Evolutionary conservation across 2,888 invertebrate genomes (phyloP).

Genomic region (Phalera bucephala): DNA sequence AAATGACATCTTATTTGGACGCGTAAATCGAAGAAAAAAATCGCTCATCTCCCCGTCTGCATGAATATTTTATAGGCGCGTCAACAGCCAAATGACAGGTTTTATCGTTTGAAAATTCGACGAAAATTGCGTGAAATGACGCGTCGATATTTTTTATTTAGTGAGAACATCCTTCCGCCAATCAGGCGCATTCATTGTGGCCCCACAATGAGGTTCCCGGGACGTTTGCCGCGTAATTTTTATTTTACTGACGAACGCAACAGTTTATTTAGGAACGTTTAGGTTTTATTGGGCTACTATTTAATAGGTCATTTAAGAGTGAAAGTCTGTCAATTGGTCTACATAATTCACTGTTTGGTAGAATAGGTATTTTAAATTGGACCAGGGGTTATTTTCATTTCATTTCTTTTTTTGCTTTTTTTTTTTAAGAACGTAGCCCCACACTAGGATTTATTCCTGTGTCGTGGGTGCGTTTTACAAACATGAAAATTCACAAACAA

Average conservation of each 20-base stretch:
- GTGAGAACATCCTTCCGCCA: constrained; percentile 83
- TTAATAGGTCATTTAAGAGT: too few species aligned
- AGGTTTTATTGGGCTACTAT: constrained; percentile 15
- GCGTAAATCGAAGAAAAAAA: constrained; percentile 82
- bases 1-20: constrained; percentile 84
- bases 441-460: too few species aligned
- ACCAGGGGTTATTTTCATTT: too few species aligned
- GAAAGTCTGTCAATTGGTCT: too few species aligned
- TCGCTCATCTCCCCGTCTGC: constrained; percentile 79
- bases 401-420: too few species aligned
- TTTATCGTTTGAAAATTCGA: constrained; percentile 83
- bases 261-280: constrained; percentile 65
- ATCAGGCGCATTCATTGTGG: constrained; percentile 79
- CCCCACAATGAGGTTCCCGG: constrained; percentile 73
- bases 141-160: constrained; percentile 83
- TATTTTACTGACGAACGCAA: constrained; percentile 74
- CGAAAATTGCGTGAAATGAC: constrained; percentile 82
- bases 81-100: constrained; percentile 83
- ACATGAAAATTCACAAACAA: too few species aligned
- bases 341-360: too few species aligned
- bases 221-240: constrained; percentile 72
- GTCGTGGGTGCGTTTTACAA: too few species aligned
- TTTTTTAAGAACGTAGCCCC: too few species aligned
- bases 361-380: too few species aligned
- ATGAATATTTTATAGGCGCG: constrained; percentile 83